These are phyloP conservation scores for Ctenomys sociabilis DNA, from an alignment of 2,113 vertebrate genomes.

Conservation along the genomic window DNA sequence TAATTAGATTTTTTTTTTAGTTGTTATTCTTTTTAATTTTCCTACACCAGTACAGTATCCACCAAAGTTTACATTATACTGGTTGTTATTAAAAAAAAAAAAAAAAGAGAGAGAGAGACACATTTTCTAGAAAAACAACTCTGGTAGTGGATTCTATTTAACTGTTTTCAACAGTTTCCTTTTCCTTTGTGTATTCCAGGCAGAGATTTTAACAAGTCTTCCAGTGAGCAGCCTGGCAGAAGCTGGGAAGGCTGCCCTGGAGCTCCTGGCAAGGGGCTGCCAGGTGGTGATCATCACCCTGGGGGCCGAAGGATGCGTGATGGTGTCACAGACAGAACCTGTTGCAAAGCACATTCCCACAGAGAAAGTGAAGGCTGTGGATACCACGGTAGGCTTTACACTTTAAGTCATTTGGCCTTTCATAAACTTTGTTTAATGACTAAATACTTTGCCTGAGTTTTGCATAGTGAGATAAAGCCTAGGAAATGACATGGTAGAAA, in stretches of 20 bases:
- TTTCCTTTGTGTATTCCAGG: constrained; percentile 85
- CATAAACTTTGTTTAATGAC: constrained; percentile 60
- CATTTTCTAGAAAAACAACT: neutral
- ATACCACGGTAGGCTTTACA: constrained; percentile 93
- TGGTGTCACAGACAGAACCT: constrained; percentile 87
- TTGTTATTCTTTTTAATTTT: constrained; percentile 24
- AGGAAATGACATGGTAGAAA: neutral
- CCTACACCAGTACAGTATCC: neutral
- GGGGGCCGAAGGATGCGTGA: constrained; percentile 93
- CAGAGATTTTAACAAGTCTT: constrained; percentile 93
- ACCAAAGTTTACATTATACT: neutral
- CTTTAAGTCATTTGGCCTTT: constrained; percentile 75
- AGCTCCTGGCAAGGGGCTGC: constrained; percentile 92
- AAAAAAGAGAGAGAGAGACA: neutral
- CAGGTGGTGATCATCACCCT: constrained; percentile 91
- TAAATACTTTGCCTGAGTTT: neutral
- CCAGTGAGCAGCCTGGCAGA: constrained; percentile 87
- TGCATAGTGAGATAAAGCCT: neutral
- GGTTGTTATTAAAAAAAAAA: neutral
- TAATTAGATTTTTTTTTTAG: neutral
- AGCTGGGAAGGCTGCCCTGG: constrained; percentile 86
- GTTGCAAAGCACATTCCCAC: constrained; percentile 89
- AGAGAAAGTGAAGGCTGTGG: constrained; percentile 89
- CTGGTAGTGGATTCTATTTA: neutral
- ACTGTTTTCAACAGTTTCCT: constrained; percentile 7